Conservation (phyloP, 2,888 invertebrate genomes). For the Hymenopus coronatus region DNA sequence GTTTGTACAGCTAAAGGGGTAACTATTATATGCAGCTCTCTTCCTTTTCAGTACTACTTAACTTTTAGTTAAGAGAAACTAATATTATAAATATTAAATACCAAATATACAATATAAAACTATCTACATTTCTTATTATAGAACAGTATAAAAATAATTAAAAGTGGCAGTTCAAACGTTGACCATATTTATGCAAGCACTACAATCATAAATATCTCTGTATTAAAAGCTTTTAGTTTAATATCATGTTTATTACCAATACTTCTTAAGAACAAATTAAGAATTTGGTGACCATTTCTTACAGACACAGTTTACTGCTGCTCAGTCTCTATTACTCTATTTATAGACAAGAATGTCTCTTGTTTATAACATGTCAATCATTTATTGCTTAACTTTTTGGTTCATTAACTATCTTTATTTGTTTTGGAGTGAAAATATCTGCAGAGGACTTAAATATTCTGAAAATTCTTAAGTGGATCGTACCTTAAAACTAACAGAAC, state of each 20-base stretch:
- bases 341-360: too few species aligned
- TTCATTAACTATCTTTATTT: too few species aligned
- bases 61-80: neutral
- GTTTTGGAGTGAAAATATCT: too few species aligned
- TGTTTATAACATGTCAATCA: too few species aligned
- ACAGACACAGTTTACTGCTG: too few species aligned
- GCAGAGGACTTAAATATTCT: too few species aligned
- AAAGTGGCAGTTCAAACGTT: neutral
- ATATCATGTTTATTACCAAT: neutral
- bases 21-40: constrained; percentile 26
- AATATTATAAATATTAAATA: constrained; percentile 30
- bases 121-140: constrained; percentile 25
- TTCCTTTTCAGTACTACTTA: constrained; percentile 9
- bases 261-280: neutral
- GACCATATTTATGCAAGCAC: neutral
- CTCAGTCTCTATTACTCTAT: too few species aligned
- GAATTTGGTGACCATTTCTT: neutral
- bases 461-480: too few species aligned
- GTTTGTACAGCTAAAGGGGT: constrained; percentile 33
- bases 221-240: neutral
- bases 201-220: neutral
- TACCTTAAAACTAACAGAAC: too few species aligned
- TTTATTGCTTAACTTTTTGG: too few species aligned
- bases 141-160: constrained; percentile 3
- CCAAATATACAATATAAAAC: constrained; percentile 26